Base-by-base conservation (phyloP, 2,113 vertebrate genomes). In the Eira barbara region DNA sequence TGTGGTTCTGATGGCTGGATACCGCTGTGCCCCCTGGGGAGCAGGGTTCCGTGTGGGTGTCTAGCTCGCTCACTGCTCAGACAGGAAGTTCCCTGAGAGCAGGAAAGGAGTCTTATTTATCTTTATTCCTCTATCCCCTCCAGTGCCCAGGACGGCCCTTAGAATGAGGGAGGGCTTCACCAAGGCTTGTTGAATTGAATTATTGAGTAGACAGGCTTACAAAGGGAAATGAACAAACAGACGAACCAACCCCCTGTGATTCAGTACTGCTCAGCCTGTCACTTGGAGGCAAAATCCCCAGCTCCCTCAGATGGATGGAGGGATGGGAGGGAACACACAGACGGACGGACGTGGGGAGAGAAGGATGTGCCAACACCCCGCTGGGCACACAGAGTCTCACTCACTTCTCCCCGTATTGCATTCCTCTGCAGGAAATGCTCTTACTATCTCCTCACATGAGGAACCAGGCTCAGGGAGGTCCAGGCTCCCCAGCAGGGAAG, bases 181-280 rank as follows among this genome's bases (percentile, higher is more conserved):
- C 83, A 84, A 92, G 71, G 63, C 93, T 81, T 84, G 73, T 42
- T 91, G 97, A 96, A 85, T 91, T 97, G 97, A 96, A 97, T 97
- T 97, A 98, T 94, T 92, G 97, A 97, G 91, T 31, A 82, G 92
- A 96, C 80, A 97, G 95, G 78, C 92, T 97, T 97, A 88, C 20
- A 36, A 78, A 65, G 91, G 90, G 96, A 97, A 97, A 93, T 94
- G 97, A 94, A 96, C 94, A 96, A 97, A 96, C 89, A 96, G 61
- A 95, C 90, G 94, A 94, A 84, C 4, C 78, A 63, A 29, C 20
- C 67, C 93, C 57, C 52, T 90, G 9, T 88, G 93, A 84, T 69
- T 97, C 92, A 61, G 1, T 36, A 31, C 92, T 23, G 27, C 52
- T 80, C 91, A 88, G 49, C 25, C 31, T 96, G 88, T 91, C 94